Evolutionary conservation across 2,113 vertebrate genomes (phyloP).

Genomic region (Malaclemys terrapin): DNA sequence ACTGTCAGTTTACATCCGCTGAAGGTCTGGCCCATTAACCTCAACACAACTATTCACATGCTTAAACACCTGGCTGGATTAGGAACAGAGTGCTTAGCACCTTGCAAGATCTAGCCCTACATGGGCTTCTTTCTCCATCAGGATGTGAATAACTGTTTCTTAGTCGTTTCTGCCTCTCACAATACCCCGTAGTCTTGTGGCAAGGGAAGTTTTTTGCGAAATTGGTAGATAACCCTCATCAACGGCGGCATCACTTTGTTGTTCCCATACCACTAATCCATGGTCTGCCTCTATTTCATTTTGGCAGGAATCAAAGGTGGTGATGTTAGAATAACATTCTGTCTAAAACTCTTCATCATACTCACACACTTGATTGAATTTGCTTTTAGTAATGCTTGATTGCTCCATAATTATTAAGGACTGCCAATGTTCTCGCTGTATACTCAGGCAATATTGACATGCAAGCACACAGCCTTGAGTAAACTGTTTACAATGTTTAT

Average conservation of each 20-base stretch:
- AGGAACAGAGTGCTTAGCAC: background rate
- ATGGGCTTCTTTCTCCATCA: background rate
- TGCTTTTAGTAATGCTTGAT: background rate
- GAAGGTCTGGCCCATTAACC: slow-evolving; percentile 16
- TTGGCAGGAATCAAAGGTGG: background rate
- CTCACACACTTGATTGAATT: slow-evolving; percentile 16
- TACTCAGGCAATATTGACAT: background rate
- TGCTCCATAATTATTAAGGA: slow-evolving; percentile 32
- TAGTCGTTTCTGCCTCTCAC: background rate
- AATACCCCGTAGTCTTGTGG: background rate
- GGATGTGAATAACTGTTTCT: background rate
- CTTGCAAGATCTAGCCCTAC: rapidly evolving
- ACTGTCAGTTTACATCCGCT: background rate
- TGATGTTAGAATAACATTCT: background rate
- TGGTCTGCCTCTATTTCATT: background rate
- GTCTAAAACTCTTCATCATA: background rate
- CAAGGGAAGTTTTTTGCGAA: background rate
- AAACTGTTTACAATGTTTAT: background rate
- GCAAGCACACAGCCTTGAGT: background rate
- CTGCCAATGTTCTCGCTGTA: background rate
- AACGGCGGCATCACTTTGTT: background rate
- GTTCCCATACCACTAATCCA: background rate
- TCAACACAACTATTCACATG: background rate
- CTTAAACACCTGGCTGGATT: background rate
- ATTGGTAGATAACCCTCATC: background rate